phyloP scores from a whole-genome alignment of 2,797 vertebrate genomes.

The Liasis olivaceus region DNA sequence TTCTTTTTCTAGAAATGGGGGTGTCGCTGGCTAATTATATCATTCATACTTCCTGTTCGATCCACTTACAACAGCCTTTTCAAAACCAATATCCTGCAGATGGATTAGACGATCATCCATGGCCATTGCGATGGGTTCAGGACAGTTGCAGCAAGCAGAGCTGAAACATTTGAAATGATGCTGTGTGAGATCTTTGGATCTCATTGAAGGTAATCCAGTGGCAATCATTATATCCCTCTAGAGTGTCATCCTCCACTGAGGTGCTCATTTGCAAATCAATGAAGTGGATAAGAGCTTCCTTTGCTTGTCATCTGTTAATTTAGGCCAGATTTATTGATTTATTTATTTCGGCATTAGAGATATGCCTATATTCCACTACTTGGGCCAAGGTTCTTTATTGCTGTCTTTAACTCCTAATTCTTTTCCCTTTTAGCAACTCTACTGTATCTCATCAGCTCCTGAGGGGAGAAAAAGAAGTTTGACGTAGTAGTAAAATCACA shows the following conservation, averaged over 20 bases:
- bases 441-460: slow-evolving; percentile 20
- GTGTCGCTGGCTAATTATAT: not conserved
- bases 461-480: slow-evolving; percentile 17
- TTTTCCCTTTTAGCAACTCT: slow-evolving; percentile 41
- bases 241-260: not conserved
- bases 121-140: not conserved
- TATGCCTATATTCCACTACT: not conserved
- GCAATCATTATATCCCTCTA: not conserved
- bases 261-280: not conserved
- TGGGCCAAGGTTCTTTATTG: not conserved
- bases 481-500: slow-evolving; percentile 57
- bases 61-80: not conserved
- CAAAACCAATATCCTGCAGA: not conserved
- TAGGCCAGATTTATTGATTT: not conserved
- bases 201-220: not conserved
- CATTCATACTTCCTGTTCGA: not conserved
- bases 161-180: not conserved
- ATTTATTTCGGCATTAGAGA: not conserved
- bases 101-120: not conserved
- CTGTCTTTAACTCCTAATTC: not conserved
- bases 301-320: not conserved
- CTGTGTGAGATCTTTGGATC: not conserved
- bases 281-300: not conserved
- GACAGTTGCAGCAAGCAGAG: not conserved
- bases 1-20: not conserved